Evolutionary conservation across 2,888 invertebrate genomes (phyloP).

Genomic region (Cryptosula pallasiana): DNA sequence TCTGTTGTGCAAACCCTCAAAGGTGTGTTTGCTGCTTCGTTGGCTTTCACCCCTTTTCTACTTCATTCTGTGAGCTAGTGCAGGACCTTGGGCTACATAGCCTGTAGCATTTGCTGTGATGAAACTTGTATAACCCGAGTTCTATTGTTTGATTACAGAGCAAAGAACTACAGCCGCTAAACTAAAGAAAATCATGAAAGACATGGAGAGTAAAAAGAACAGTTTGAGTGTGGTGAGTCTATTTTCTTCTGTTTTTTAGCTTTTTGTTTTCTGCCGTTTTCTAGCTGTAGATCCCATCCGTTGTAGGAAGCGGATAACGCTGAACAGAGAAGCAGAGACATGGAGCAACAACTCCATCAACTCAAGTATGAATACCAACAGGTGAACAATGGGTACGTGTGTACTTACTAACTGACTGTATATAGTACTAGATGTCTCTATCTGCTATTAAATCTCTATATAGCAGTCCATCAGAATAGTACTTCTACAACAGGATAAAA

Average conservation of each 20-base stretch:
- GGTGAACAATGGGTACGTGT: constrained; percentile 2
- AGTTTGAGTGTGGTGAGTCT: neutral
- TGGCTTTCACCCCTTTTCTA: too few relatives aligned
- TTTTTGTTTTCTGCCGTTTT: too few relatives aligned
- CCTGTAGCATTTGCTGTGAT: neutral
- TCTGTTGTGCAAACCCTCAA: constrained; percentile 35
- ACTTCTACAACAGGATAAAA: too few relatives aligned
- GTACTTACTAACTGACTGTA: too few relatives aligned
- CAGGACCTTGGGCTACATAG: too few relatives aligned
- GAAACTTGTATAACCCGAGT: neutral
- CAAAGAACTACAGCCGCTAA: neutral
- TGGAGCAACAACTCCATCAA: constrained; percentile 22
- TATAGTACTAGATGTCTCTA: too few relatives aligned
- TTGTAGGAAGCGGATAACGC: constrained; percentile 32
- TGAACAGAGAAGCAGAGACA: constrained; percentile 33
- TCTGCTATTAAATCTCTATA: too few relatives aligned
- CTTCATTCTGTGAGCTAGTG: too few relatives aligned
- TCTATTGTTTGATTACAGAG: neutral
- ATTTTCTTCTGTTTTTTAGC: too few relatives aligned
- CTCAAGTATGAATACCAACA: constrained; percentile 23
- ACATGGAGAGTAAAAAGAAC: neutral
- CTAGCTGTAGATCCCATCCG: too few relatives aligned
- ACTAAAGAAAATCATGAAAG: constrained; percentile 15
- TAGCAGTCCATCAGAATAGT: too few relatives aligned
- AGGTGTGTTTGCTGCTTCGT: constrained; percentile 35